Evolutionary conservation across 1,140 invertebrate species (phyloP).

Genomic region (Eufriesea mexicana): DNA sequence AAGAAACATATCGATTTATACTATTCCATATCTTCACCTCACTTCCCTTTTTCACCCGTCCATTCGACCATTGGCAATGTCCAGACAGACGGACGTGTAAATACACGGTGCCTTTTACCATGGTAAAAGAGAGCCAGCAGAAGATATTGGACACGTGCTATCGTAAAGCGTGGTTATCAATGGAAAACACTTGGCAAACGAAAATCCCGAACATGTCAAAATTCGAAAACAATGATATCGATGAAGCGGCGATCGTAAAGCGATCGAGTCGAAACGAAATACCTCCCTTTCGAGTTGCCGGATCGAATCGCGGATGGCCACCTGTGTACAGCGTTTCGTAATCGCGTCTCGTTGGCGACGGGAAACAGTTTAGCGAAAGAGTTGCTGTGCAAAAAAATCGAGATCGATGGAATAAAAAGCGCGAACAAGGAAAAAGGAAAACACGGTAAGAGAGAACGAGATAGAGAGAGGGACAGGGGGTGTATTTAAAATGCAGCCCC

Average conservation of each 20-base stretch:
- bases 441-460: background rate
- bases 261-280: background rate
- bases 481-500: conserved; percentile 36
- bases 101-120: too few relatives aligned
- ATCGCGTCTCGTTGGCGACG: background rate
- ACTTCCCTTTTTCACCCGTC: too few relatives aligned
- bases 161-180: too few relatives aligned
- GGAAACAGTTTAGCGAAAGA: background rate
- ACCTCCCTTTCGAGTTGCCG: background rate
- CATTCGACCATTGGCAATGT: too few relatives aligned
- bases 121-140: too few relatives aligned
- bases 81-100: too few relatives aligned
- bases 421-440: too few relatives aligned
- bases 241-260: background rate
- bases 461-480: background rate
- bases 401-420: background rate
- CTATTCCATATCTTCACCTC: too few relatives aligned
- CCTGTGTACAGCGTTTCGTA: background rate
- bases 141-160: too few relatives aligned
- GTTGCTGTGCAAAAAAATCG: background rate
- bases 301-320: background rate
- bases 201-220: too few relatives aligned
- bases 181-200: too few relatives aligned
- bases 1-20: too few relatives aligned
- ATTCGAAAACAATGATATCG: background rate